Evolutionary conservation across 2,888 invertebrate genomes (phyloP), one percentile per base, ranked within the genome.

Genomic region (Netelia fuscicornis): DNA sequence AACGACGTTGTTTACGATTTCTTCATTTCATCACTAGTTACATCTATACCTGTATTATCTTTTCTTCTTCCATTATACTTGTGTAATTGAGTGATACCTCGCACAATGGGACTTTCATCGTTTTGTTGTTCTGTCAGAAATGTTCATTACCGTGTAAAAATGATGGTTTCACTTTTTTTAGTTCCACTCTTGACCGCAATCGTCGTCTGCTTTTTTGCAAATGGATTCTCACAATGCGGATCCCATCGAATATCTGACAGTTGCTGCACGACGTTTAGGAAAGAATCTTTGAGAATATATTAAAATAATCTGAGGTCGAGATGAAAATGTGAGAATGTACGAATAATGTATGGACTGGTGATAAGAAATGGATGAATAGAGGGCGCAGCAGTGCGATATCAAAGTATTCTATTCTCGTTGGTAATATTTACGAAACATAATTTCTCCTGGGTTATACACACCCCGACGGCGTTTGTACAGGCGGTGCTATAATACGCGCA

Each of bases 391-490:
- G 17, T 10, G 13, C 13, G 13, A 48, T 48, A 48, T 48, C 48
- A 11, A 48, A 48, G 11, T 10, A 48, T 48, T 48, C 48, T 10
- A 48, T 48, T 13, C 13, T 48, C 48, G 10, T 48, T 48, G 25
- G 64, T 17, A 20, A 77, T 81, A 84, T 84, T 77, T 72, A 67
- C 71, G 80, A 77, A 77, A 81, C 72, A 83, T 79, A 48, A 77
- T 80, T 81, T 78, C 64, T 74, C 65, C 37, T 65, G 64, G 65
- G 54, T 65, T 65, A 72, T 56, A 85, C 70, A 78, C 70, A 75
- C 71, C 72, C 72, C 58, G 79, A 75, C 62, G 75, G 79, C 71
- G 48, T 70, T 78, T 79, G 44, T 79, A 76, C 71, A 79, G 2
- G 5, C 37, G 37, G 44, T n/a, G 9, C 20, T 48, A 52, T 67